phyloP scores from a whole-genome alignment of 2,888 invertebrate genomes.

The Sipha maydis region DNA sequence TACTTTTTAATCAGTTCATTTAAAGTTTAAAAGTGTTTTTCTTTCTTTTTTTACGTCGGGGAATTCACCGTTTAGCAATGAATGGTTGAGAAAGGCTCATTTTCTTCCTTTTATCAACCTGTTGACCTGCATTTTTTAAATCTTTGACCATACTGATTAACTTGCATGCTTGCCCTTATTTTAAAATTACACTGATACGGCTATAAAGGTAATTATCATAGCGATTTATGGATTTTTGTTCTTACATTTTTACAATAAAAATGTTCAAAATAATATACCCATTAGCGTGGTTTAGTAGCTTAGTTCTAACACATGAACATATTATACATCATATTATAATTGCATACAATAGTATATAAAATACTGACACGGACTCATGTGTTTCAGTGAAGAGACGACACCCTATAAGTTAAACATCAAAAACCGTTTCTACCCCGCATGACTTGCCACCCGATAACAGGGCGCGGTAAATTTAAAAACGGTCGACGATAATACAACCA shows the following conservation, averaged over 20 bases:
- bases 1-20: constrained; percentile 44
- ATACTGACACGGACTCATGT: background rate
- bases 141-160: constrained; percentile 19
- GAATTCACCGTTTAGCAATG: constrained; percentile 45
- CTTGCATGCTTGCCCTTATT: background rate
- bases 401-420: background rate
- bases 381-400: background rate
- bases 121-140: constrained; percentile 45
- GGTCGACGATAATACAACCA: constrained; percentile 44
- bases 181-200: too few species aligned
- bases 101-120: constrained; percentile 54
- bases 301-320: too few species aligned
- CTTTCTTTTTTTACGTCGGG: constrained; percentile 26
- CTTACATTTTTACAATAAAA: too few species aligned
- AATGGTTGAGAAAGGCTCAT: constrained; percentile 31
- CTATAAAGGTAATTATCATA: too few species aligned
- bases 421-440: background rate
- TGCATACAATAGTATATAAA: too few species aligned
- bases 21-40: constrained; percentile 58
- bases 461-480: constrained; percentile 27
- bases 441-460: background rate
- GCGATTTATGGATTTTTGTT: too few species aligned
- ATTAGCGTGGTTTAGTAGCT: too few species aligned
- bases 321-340: too few species aligned
- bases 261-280: too few species aligned